A percentile compares a stretch with the other conserved stretches of the same genome.
Conservation (phyloP, 2,113 vertebrate genomes). For the Pleuronectes platessa region DNA sequence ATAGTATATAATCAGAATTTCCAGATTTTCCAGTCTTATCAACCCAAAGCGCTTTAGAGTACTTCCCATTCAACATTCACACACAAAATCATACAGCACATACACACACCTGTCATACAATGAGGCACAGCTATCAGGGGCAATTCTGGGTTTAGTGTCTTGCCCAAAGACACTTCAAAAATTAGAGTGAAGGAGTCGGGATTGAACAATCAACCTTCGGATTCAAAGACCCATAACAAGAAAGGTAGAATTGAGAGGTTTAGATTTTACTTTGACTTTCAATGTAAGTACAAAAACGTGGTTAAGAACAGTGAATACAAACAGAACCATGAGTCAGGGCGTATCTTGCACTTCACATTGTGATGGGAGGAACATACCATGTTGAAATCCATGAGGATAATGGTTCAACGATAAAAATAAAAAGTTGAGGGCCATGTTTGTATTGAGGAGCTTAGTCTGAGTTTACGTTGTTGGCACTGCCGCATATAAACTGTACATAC, state of each 20-base stretch:
- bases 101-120: too few relatives aligned
- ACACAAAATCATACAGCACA: too few relatives aligned
- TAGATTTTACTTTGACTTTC: slow-evolving; percentile 41
- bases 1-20: too few relatives aligned
- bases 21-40: too few relatives aligned
- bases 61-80: too few relatives aligned
- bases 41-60: too few relatives aligned
- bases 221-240: not conserved
- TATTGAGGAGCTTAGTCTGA: not conserved
- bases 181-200: too few relatives aligned
- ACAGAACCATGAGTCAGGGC: not conserved
- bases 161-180: too few relatives aligned
- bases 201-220: too few relatives aligned
- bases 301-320: slow-evolving; percentile 37
- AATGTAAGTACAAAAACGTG: slow-evolving; percentile 48
- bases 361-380: not conserved
- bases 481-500: not conserved
- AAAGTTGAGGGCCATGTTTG: not conserved
- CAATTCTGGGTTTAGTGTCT: too few relatives aligned
- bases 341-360: slow-evolving; percentile 33
- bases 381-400: not conserved
- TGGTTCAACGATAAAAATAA: too few relatives aligned
- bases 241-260: not conserved
- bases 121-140: too few relatives aligned
- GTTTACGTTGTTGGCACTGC: slow-evolving; percentile 60